Base-by-base conservation (phyloP, 2,113 vertebrate genomes). In the Alces alces region DNA sequence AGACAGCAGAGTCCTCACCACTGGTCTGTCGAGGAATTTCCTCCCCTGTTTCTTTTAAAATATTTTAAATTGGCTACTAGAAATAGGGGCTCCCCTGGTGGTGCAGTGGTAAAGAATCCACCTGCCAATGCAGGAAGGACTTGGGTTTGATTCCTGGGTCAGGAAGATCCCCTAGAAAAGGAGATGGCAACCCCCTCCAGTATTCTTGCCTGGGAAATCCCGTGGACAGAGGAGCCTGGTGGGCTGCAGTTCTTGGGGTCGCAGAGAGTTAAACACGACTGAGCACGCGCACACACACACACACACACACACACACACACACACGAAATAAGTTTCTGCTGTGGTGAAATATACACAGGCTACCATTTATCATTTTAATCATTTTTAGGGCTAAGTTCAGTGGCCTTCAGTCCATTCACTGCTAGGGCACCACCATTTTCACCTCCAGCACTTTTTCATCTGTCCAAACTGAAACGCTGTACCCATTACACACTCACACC, bases 281-380 rank as follows among this genome's bases (percentile, higher is more conserved):
- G 66, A 70, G 66, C 0, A 4, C 0, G 0, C 0, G 7, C 28
- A 0, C 28, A 1, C 28, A 3, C 58, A 30, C 25, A 58, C 58
- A 14, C 28, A 15, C 12, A 60, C 60, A 33, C 30, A 52, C 54
- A 54, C 17, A 66, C 61, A n/a, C 33, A 36, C 17, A 66, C 2
- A 4, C 4, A n/a, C 0, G 2, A 36, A 47, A 55, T 64, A 66
- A 11, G 7, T 30, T 57, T 87, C 58, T 86, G 11, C 52, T 13
- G 36, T 17, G 17, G 19, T 76, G 57, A 87, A 86, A 83, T 87
- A 47, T 39, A 52, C 2, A 16, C 86, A 50, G 55, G 79, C n/a
- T 36, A 52, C 23, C 27, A 54, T 50, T 61, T 45, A 52, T 17
- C 33, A 45, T 64, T 50, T 43, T 64, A 82, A 43, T n/a, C 3